Evolutionary conservation across 2,888 invertebrate genomes (phyloP), one percentile per base, ranked within the genome.

Genomic region (Brachyptera risi): DNA sequence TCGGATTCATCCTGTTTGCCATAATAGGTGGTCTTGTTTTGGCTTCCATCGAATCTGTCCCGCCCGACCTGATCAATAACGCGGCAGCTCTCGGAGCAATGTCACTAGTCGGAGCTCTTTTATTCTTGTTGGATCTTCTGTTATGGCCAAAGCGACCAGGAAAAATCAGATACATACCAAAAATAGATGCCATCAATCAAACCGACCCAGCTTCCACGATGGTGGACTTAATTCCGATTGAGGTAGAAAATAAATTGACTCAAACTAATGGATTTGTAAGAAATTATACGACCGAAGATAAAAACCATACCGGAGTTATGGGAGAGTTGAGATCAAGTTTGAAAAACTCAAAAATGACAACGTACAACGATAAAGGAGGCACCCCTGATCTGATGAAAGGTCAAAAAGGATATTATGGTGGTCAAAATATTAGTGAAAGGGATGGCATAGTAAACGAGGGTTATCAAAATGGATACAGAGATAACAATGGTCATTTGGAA

Each of bases 11-110:
- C 65, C 79, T 88, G 68, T 88, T 87, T 72, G 79, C 84, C 47
- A 77, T 85, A 57, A 77, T 87, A 68, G 86, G 88, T 69, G 84
- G 85, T 66, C 75, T 88, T 68, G 84, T 85, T 63, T 78, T 88
- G 62, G 86, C 87, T 2, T 83, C 88, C 2, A 75, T 88, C 68
- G 89, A 89, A 69, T 85, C 84, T 15, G 82, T 88, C 2, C 87
- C 87, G 0, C 76, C 78, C 11, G 80, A 83, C 61, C 74, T 89
- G 67, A 75, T 86, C 24, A 86, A 86, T 68, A 88, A 88, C 73
- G 87, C 87, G 0, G 83, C 87, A 0, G 82, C 88, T 13, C 78
- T 88, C 17, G 88, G 88, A 2, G 78, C 82, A 1, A 74, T 88
- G 13, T 84, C 87, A 1, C 75, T 88, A 21, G 68, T 84, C 1